Base-by-base conservation (phyloP, 2,797 vertebrate species). In the Sebastes miniatus region DNA sequence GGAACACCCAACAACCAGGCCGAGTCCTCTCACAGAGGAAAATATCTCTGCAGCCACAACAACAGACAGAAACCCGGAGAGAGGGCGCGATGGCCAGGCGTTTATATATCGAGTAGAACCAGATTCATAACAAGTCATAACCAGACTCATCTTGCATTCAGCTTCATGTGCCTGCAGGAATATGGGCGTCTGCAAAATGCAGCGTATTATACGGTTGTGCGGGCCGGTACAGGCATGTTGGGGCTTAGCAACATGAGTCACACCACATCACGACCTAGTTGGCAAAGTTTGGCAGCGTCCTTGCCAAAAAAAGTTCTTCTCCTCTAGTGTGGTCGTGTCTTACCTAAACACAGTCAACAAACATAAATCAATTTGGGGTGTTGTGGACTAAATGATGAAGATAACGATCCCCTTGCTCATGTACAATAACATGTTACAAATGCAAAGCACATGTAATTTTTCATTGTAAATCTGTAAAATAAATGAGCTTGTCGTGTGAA, bases 131-230 rank as follows among this genome's bases (percentile, higher is more conserved):
- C 85, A 59, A 79, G 79, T 83, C 25, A 2, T 65, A 86, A 74
- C 88, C 82, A 74, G 71, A 83, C 57, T 10, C 56, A 78, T 77
- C 82, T 75, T 74, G 77, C 31, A 56, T 63, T 72, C 62, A 71
- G 74, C 25, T 61, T 79, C n/a, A 4, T 61, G 65, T 85, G 57
- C 64, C 80, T 85, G 77, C 62, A 87, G 90, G 93, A 92, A 94
- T 92, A 87, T 88, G 87, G 91, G 92, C 73, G 84, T 87, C 76
- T 81, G 65, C 67, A 57, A 67, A 52, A 80, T 47, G 20, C 20
- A 11, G 14, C 24, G 4, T 22, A 32, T 84, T 63, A 43, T 67
- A 58, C 77, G 54, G 74, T 7, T 64, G 43, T 79, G 64, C 90
- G 88, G 76, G 90, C 83, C 32, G 52, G 76, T 87, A 87, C 93